Evolutionary conservation across 1,140 invertebrate genomes (phyloP), one percentile per base, ranked within the genome.

Genomic region (honey bee (Apis mellifera)): DNA sequence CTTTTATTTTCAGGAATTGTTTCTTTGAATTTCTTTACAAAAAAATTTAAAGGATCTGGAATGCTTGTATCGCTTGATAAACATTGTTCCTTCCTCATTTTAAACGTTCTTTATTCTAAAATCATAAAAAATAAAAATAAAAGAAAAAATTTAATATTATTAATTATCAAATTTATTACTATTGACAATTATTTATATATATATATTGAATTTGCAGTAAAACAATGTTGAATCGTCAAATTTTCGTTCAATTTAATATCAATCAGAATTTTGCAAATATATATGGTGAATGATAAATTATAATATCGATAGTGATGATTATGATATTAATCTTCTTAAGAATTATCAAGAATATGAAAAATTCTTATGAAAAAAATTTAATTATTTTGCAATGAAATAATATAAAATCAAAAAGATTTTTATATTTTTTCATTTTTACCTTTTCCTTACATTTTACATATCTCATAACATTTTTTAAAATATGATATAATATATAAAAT

Each of bases 41-140:
- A 60, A n/a, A 2, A 5, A 19, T 52, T 77, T 65, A 82, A 57
- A 54, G 65, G 66, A 23, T 77, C 66, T 13, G 57, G 74, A 9
- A 82, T 15, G 5, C 21, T 64, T 1, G 15, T 70, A 7, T 70
- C 48, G 3, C 23, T 78, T 8, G n/a, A 32, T 15, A 59, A 7
- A 17, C n/a, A 1, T 17, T 9, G 66, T 2, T 77, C 50, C 52
- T 82, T 82, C 19, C 52, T 62, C 80, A 70, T 82, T 54, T 54
- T 70, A 1, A 4, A 13, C 9, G 9, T 70, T 62, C 60, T 82
- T 42, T 50, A 62, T n/a, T 13, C 57, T 78, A 52, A 70, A 77
- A 82, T 52, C 5, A 42, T 17, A 32, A 54, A 54, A 13, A 64
- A 26, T 17, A 66, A 42, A 42, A 5, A 50, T 23, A 8, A 9